Conservation (phyloP, 2,113 vertebrate genomes). For the Ciconia maguari region DNA sequence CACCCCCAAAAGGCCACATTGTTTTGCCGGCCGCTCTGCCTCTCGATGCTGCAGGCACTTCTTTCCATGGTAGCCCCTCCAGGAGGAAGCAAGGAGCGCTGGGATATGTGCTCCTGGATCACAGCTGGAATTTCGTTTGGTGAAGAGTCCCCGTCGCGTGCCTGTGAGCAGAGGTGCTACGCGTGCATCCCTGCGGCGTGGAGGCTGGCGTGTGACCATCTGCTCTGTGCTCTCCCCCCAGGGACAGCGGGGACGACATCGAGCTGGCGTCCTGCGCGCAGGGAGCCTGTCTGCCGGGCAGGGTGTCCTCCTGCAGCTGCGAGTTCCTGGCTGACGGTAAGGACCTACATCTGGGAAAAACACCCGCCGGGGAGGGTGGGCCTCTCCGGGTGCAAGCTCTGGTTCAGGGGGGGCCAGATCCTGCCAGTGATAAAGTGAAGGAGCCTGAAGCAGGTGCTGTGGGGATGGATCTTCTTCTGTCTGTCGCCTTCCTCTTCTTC, state of each 20-base stretch:
- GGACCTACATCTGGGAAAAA: background rate
- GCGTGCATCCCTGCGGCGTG: background rate
- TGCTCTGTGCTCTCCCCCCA: constrained; percentile 58
- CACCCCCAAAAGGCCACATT: background rate
- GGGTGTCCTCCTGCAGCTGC: constrained; percentile 90
- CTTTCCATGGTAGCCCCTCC: rapidly evolving
- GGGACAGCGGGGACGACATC: constrained; percentile 92
- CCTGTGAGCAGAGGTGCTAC: background rate
- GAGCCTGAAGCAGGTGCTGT: background rate
- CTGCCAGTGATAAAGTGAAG: background rate
- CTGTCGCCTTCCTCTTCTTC: background rate
- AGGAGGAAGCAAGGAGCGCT: background rate
- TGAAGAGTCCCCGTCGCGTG: rapidly evolving
- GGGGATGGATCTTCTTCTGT: background rate
- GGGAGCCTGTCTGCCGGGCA: constrained; percentile 81
- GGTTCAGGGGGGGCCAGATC: background rate
- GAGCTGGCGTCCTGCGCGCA: constrained; percentile 88
- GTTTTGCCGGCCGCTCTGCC: background rate
- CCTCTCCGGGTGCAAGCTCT: background rate
- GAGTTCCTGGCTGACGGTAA: constrained; percentile 91
- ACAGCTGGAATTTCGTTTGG: background rate
- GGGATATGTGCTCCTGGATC: background rate
- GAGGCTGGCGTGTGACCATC: background rate
- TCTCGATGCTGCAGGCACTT: background rate
- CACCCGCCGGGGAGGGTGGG: no score